Base-by-base conservation (phyloP, 2,113 vertebrate species). In the Erythrocercus mccallii region DNA sequence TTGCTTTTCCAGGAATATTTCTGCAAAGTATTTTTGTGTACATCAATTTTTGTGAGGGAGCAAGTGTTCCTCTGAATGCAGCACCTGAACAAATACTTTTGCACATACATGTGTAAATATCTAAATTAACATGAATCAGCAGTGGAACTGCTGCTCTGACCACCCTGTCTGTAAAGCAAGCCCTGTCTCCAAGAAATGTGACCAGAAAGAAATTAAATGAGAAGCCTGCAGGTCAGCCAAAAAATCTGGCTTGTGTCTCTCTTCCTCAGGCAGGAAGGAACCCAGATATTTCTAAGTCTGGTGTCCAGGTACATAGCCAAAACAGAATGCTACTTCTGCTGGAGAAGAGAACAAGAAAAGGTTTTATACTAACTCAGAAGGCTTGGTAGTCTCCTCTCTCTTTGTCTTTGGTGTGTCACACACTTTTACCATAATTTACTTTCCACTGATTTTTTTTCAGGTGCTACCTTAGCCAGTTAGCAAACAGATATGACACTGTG, bases 261-360 rank as follows among this genome's bases (percentile, higher is more conserved):
- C 93, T 92, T 97, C 94, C 90, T 91, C 68, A 92, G 45, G 77
- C 89, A 94, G 94, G 93, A 96, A 94, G 78, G 47, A 95, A 62
- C 42, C 5, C 65, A 85, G 71, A 53, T 91, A 92, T 96, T 95
- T 96, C 78, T 90, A 65, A 81, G 76, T 84, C 79, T 95, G 53
- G 35, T 92, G 86, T 94, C 57, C 94, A 97, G 81, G 86, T 96
- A 96, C 66, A 31, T 6, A 93, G 94, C 81, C 90, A 97, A 90
- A 93, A 84, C 3, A 14, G 57, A 92, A 89, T 19, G 74, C 42
- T 80, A 21, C 77, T 94, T 73, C 47, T 96, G 70, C 62, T 87
- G 60, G 31, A 96, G 85, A 69, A 85, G 83, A 88, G 1, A 28
- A 83, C 45, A 79, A 87, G 57, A 88, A 94, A 83, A 77, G 15